Conservation (phyloP, 1,140 invertebrate genomes). For the Bicyclus anynana region DNA sequence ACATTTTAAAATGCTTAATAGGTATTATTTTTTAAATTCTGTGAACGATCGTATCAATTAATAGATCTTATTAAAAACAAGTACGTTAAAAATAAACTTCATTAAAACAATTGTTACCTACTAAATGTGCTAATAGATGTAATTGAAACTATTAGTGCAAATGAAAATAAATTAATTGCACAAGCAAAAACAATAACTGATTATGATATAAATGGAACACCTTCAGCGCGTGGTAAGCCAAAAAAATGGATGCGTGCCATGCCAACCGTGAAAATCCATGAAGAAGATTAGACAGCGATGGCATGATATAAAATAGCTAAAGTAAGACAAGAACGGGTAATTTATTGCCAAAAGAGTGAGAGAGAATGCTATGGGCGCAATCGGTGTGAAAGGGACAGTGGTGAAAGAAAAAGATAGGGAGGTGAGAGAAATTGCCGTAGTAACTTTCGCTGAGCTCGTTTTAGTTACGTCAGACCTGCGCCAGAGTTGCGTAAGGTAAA, state of each 20-base stretch:
- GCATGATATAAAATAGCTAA: slow-evolving; percentile 31
- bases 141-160: slow-evolving; percentile 31
- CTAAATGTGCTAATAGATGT: slow-evolving; percentile 13
- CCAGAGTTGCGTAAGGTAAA: slow-evolving; percentile 52
- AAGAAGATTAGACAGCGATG: slow-evolving; percentile 42
- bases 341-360: slow-evolving; percentile 32
- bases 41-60: slow-evolving; percentile 1
- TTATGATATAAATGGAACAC: slow-evolving; percentile 48
- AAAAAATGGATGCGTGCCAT: slow-evolving; percentile 59
- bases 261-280: slow-evolving; percentile 47
- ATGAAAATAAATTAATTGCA: slow-evolving; percentile 27
- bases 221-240: slow-evolving; percentile 51
- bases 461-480: slow-evolving; percentile 63
- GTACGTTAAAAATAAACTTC: slow-evolving; percentile 8
- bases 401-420: slow-evolving; percentile 55
- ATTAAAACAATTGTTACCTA: slow-evolving; percentile 18
- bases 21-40: not conserved
- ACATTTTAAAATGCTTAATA: not conserved
- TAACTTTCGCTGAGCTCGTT: slow-evolving; percentile 73
- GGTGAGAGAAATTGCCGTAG: slow-evolving; percentile 64
- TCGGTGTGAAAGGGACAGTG: slow-evolving; percentile 38
- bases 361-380: slow-evolving; percentile 23
- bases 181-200: slow-evolving; percentile 41
- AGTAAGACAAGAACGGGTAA: slow-evolving; percentile 37
- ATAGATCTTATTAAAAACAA: slow-evolving; percentile 3